A percentile compares a stretch with the other conserved stretches of the same genome.
These are phyloP conservation scores for Lasioglossum albipes DNA, from an alignment of 1,140 invertebrate species.

Conservation along the genomic window DNA sequence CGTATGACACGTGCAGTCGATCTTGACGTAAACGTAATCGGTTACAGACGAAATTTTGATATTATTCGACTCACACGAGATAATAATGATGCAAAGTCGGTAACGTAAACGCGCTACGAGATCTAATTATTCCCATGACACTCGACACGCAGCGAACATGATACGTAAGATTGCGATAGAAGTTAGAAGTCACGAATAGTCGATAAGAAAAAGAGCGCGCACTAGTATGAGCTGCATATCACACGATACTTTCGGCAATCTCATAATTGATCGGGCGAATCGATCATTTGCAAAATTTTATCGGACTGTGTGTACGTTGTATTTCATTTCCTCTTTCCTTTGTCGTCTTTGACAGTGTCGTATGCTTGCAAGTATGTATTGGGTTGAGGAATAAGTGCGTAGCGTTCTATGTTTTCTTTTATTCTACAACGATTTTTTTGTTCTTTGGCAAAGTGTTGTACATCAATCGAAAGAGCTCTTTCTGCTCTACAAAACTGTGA, in stretches of 20 bases:
- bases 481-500: no score
- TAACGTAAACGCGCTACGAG: neutral
- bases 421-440: no score
- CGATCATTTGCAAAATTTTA: constrained; percentile 29
- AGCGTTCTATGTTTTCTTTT: no score
- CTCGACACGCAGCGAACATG: neutral
- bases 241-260: neutral
- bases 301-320: constrained; percentile 42
- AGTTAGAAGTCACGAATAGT: neutral
- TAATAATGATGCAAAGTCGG: neutral
- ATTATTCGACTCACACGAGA: neutral
- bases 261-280: constrained; percentile 2
- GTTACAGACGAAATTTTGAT: no score
- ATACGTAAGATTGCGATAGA: neutral
- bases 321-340: constrained; percentile 29
- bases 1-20: no score
- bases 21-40: no score
- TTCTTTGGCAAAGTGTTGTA: no score
- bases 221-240: neutral
- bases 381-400: no score
- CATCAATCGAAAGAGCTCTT: no score
- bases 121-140: neutral
- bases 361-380: neutral
- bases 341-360: constrained; percentile 11
- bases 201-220: neutral